Evolutionary conservation across 2,888 invertebrate species (phyloP).

Genomic region (Deilephila elpenor): DNA sequence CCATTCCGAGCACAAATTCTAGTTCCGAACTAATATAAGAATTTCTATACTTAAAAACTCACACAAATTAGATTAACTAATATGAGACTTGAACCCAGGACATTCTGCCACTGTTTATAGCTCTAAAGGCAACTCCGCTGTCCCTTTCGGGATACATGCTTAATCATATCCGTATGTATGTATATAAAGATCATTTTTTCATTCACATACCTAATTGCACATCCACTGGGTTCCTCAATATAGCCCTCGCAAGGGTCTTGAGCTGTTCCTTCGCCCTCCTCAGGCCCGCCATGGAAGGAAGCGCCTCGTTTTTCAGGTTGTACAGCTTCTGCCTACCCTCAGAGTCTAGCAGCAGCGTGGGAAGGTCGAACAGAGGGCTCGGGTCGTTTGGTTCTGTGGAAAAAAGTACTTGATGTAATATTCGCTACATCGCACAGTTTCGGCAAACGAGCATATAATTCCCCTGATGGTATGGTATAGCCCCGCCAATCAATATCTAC

Average conservation of each 20-base stretch:
- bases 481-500: no score
- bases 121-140: no score
- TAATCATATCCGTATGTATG: no score
- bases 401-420: background rate
- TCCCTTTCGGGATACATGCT: no score
- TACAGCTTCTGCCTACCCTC: conserved; percentile 48
- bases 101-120: no score
- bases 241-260: conserved; percentile 89
- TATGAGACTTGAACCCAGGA: background rate
- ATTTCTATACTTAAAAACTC: no score
- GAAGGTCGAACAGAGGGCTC: conserved; percentile 57
- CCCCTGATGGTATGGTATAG: no score
- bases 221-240: conserved; percentile 92
- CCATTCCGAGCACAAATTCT: no score
- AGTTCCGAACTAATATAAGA: no score
- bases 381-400: conserved; percentile 43
- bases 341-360: conserved; percentile 53
- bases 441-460: no score
- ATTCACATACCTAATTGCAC: conserved; percentile 83
- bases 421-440: no score
- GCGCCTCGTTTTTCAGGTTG: conserved; percentile 48
- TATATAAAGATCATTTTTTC: conserved; percentile 2
- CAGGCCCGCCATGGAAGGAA: conserved; percentile 56
- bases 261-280: conserved; percentile 86
- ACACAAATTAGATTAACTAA: no score